These are phyloP conservation scores for Oreochromis niloticus DNA, from an alignment of 2,113 vertebrate genomes.

Conservation along the genomic window DNA sequence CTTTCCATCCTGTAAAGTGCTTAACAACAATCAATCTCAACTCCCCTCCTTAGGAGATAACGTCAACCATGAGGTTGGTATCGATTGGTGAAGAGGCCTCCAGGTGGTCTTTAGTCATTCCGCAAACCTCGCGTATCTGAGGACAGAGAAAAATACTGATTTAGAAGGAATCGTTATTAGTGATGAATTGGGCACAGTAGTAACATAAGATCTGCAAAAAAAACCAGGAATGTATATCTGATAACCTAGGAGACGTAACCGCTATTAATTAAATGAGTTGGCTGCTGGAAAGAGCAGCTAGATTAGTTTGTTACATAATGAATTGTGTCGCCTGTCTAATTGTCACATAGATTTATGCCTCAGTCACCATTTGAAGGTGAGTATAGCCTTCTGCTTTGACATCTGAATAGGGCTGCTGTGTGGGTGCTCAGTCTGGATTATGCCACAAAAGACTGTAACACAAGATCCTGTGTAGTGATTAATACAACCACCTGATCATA, in stretches of 20 bases:
- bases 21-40: constrained; percentile 69
- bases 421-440: not conserved
- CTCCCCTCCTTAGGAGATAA: constrained; percentile 63
- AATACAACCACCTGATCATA: not conserved
- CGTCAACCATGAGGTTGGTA: constrained; percentile 56
- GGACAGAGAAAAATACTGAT: constrained; percentile 34
- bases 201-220: not conserved
- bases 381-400: constrained; percentile 7
- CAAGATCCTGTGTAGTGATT: constrained; percentile 10
- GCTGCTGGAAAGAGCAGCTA: not conserved
- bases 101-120: constrained; percentile 67
- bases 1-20: constrained; percentile 70
- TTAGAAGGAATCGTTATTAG: constrained; percentile 14
- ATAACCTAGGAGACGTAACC: constrained; percentile 14
- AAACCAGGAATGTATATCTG: not conserved
- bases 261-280: constrained; percentile 32
- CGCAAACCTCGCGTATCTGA: constrained; percentile 47
- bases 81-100: constrained; percentile 61
- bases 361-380: not conserved
- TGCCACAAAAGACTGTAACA: constrained; percentile 3
- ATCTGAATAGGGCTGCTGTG: not conserved
- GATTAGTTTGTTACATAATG: constrained; percentile 27
- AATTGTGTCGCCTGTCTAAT: constrained; percentile 10
- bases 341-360: constrained; percentile 23
- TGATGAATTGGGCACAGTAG: not conserved